These are phyloP conservation scores for Acanthosepion lycidas DNA, from an alignment of 2,888 invertebrate genomes.

Conservation along the genomic window DNA sequence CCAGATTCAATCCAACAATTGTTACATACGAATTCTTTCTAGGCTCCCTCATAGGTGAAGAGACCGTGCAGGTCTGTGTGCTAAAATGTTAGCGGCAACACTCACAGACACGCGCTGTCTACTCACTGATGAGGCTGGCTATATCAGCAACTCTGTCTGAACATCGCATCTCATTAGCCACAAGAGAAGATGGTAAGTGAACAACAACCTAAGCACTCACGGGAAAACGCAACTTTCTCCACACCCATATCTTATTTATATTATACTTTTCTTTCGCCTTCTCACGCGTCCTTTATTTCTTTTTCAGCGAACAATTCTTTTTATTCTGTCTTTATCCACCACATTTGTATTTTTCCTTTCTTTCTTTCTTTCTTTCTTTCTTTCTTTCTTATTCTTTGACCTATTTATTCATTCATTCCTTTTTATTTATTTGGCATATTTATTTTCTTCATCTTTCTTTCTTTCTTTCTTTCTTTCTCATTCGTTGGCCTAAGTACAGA, in stretches of 20 bases:
- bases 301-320: neutral
- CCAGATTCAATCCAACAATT: no score
- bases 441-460: neutral
- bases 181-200: neutral
- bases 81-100: slow-evolving; percentile 46
- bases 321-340: no score
- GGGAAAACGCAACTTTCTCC: neutral
- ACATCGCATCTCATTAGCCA: neutral
- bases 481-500: no score
- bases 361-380: neutral
- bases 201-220: neutral
- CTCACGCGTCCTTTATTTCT: neutral
- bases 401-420: neutral
- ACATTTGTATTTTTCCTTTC: no score
- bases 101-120: slow-evolving; percentile 47
- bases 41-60: slow-evolving; percentile 47
- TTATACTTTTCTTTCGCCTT: neutral
- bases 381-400: neutral
- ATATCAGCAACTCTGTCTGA: neutral
- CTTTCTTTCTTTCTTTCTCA: neutral
- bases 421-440: neutral
- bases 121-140: slow-evolving; percentile 47
- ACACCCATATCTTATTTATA: neutral
- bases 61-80: slow-evolving; percentile 47
- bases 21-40: neutral